These are phyloP conservation scores for Shinisaurus crocodilurus DNA, from an alignment of 2,113 vertebrate species.

Conservation along the genomic window DNA sequence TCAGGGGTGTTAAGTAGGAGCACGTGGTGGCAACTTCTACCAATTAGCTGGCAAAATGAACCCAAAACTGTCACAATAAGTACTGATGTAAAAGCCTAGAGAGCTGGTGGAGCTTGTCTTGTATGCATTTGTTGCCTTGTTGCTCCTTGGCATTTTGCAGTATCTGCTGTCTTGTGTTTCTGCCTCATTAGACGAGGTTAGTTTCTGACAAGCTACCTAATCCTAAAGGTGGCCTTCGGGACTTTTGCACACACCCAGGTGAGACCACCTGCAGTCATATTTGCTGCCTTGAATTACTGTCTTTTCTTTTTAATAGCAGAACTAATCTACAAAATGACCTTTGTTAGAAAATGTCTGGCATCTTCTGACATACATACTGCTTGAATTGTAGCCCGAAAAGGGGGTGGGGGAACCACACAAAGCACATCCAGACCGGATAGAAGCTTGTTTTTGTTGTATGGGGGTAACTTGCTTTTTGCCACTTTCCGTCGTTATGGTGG, in stretches of 20 bases:
- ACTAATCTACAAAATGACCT: conserved; percentile 7
- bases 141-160: neutral
- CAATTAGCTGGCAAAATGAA: too few species aligned
- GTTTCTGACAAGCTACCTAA: neutral
- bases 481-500: neutral
- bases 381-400: neutral
- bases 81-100: neutral
- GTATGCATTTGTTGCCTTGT: neutral
- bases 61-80: neutral
- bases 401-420: neutral
- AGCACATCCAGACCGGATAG: neutral
- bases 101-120: neutral
- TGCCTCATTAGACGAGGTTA: neutral
- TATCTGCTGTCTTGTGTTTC: neutral
- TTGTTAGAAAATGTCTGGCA: neutral
- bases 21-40: too few species aligned
- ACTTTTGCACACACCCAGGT: neutral
- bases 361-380: neutral
- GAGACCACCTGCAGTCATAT: neutral
- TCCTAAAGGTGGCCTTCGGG: neutral
- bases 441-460: neutral
- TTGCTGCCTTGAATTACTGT: neutral
- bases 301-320: neutral
- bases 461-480: conserved; percentile 3
- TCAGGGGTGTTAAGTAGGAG: too few species aligned